phyloP scores from a whole-genome alignment of 2,113 vertebrate species.

The Pachyramphus minor region DNA sequence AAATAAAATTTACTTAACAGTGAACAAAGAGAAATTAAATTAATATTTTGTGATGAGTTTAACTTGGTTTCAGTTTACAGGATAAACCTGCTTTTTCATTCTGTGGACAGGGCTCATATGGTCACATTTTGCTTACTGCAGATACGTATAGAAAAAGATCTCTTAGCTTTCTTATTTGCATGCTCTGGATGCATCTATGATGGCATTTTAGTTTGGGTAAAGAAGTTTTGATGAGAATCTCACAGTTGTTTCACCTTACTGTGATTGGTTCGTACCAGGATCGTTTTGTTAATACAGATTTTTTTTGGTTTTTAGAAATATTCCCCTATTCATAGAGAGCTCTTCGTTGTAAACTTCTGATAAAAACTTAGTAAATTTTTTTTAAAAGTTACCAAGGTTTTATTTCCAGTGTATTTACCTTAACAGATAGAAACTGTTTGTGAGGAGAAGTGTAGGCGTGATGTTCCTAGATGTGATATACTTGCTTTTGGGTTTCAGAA shows the following conservation, averaged over 20 bases:
- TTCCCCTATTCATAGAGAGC: not conserved
- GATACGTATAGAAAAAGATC: not conserved
- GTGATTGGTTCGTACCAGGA: not conserved
- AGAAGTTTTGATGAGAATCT: not conserved
- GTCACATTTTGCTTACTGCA: not conserved
- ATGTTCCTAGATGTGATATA: not conserved
- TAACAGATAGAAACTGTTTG: not conserved
- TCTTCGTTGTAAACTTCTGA: not conserved
- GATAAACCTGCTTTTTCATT: not conserved
- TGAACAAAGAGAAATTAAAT: not conserved
- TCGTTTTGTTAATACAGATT: accelerated
- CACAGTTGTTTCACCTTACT: not conserved
- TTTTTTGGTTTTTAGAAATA: not conserved
- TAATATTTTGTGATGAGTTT: not conserved
- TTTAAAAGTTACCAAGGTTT: not conserved
- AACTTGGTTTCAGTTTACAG: not conserved
- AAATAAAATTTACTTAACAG: not conserved
- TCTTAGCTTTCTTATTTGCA: not conserved
- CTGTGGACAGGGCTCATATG: not conserved
- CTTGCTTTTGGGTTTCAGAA: not conserved
- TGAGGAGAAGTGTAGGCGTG: not conserved
- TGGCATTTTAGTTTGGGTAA: not conserved
- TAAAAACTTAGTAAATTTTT: not conserved
- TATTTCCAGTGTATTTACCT: not conserved
- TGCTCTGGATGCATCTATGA: not conserved